These are phyloP conservation scores for Tragelaphus imberbis DNA, from an alignment of 2,113 vertebrate genomes.

Conservation along the genomic window DNA sequence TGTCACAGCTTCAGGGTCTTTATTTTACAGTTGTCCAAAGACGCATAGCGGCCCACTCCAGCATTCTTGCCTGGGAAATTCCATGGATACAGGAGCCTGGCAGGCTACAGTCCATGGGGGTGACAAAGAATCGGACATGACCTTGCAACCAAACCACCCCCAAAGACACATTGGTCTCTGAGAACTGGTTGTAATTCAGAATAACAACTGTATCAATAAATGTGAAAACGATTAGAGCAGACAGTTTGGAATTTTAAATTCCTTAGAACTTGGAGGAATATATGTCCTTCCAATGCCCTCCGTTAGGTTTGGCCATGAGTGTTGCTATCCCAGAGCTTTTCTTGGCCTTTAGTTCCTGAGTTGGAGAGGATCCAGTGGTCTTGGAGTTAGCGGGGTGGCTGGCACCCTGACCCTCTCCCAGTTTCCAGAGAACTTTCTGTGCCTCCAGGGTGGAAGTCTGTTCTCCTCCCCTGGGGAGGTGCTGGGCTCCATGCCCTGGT, in stretches of 20 bases:
- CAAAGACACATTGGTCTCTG: neutral
- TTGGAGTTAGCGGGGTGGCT: fast-evolving
- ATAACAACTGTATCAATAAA: neutral
- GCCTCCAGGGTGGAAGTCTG: neutral
- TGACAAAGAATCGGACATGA: fast-evolving
- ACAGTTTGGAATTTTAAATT: neutral
- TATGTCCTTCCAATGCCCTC: neutral
- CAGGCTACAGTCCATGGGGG: neutral
- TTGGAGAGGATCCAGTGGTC: fast-evolving
- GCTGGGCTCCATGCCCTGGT: fast-evolving
- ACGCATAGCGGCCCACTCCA: neutral
- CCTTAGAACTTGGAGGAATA: neutral
- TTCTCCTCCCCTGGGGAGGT: fast-evolving
- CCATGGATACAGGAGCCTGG: neutral
- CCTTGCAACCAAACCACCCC: neutral
- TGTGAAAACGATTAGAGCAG: neutral
- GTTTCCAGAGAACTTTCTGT: neutral
- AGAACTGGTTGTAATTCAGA: neutral
- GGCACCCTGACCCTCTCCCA: neutral
- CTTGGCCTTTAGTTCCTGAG: neutral
- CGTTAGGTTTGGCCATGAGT: neutral
- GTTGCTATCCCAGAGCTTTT: neutral
- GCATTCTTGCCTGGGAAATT: neutral
- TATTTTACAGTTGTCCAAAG: neutral
- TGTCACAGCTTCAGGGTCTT: neutral